Percentiles rank a stretch among this genome's conserved stretches.
Conservation (phyloP, 92 coral and sea anemone genomes). For the Paramuricea clavata region DNA sequence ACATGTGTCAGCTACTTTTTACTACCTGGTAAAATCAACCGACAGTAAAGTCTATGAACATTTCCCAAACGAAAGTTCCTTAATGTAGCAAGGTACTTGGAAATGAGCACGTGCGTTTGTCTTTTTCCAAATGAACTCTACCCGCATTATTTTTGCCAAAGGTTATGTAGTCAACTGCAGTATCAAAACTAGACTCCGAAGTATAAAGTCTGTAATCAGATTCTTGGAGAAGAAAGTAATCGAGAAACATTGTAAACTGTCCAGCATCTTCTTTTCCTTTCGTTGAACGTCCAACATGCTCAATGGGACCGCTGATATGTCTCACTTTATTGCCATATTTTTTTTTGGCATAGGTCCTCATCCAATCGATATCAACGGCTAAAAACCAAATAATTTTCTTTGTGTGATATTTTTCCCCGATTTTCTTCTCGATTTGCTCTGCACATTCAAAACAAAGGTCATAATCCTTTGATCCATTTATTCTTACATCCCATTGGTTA, state of each 20-base stretch:
- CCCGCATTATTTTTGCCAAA: not conserved
- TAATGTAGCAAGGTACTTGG: no score
- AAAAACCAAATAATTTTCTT: slow-evolving; percentile 77
- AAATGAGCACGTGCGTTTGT: no score
- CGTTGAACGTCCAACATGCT: slow-evolving; percentile 3
- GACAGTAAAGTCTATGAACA: no score
- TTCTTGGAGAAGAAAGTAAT: slow-evolving; percentile 82
- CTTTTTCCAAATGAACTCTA: not conserved
- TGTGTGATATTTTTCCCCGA: slow-evolving; percentile 13
- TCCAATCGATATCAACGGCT: slow-evolving; percentile 76
- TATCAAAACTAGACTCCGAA: not conserved
- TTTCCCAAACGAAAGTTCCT: no score
- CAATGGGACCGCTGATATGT: not conserved
- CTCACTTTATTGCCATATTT: slow-evolving; percentile 55
- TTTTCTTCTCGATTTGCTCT: slow-evolving; percentile 62
- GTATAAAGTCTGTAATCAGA: slow-evolving; percentile 72
- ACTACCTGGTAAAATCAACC: no score
- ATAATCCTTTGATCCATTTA: slow-evolving; percentile 47
- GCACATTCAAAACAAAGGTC: slow-evolving; percentile 78
- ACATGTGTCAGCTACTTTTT: no score
- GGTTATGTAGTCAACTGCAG: not conserved
- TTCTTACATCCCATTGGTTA: slow-evolving; percentile 60
- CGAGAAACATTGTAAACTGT: slow-evolving; percentile 82
- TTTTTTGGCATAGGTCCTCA: slow-evolving; percentile 68
- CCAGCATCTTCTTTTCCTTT: slow-evolving; percentile 49